Conservation (phyloP, 2,888 invertebrate species). For the Melangyna quadrimaculata region DNA sequence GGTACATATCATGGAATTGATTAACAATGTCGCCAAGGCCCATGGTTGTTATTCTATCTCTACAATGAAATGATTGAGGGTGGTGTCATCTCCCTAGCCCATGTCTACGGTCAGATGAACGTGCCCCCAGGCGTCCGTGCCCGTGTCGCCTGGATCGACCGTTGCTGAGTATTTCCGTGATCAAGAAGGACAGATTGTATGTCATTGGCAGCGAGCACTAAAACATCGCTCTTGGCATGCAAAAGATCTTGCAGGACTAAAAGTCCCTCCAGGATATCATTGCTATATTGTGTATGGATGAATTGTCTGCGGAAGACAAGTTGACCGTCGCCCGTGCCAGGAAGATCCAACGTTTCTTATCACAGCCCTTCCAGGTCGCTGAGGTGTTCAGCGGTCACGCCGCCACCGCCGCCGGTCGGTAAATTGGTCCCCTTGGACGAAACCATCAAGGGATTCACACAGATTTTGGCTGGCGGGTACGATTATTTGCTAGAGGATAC, state of each 20-base stretch:
- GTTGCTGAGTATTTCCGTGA: slow-evolving; percentile 98
- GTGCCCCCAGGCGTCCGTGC: slow-evolving; percentile 97
- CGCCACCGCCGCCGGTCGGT: too few species aligned
- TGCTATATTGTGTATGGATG: slow-evolving; percentile 96
- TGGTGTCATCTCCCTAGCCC: slow-evolving; percentile 94
- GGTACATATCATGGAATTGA: slow-evolving; percentile 97
- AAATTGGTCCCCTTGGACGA: slow-evolving; percentile 93
- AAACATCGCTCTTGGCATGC: slow-evolving; percentile 93
- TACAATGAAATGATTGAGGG: slow-evolving; percentile 98
- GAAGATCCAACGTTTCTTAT: slow-evolving; percentile 96
- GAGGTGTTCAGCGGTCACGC: slow-evolving; percentile 96
- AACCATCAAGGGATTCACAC: slow-evolving; percentile 94
- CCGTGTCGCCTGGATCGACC: slow-evolving; percentile 94
- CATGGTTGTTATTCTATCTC: slow-evolving; percentile 97
- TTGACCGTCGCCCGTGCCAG: slow-evolving; percentile 95
- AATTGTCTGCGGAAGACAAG: slow-evolving; percentile 97
- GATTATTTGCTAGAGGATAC: slow-evolving; percentile 97
- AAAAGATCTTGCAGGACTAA: slow-evolving; percentile 93
- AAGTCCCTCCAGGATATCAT: slow-evolving; percentile 93
- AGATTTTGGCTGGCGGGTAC: slow-evolving; percentile 91
- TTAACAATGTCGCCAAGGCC: slow-evolving; percentile 97
- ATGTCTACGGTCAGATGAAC: slow-evolving; percentile 98
- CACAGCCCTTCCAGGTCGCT: slow-evolving; percentile 96
- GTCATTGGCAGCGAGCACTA: slow-evolving; percentile 95
- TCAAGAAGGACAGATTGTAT: slow-evolving; percentile 95